Evolutionary conservation across 1,140 invertebrate genomes (phyloP).

Genomic region (Macrobrachium rosenbergii): DNA sequence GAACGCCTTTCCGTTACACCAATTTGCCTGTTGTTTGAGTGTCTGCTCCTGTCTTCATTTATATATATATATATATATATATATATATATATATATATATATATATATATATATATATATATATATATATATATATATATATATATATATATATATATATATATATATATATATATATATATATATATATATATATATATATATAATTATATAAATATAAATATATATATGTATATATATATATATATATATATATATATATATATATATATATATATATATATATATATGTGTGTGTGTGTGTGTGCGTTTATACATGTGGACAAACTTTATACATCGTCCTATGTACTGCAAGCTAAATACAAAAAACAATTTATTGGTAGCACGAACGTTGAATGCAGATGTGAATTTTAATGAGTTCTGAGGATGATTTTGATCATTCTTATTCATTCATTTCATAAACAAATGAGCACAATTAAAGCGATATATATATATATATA

Average conservation of each 20-base stretch:
- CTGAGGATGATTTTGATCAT: no score
- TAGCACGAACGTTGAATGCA: no score
- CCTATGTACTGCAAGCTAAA: no score
- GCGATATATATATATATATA: slow-evolving; percentile 10
- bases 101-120: slow-evolving; percentile 8
- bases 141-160: slow-evolving; percentile 27
- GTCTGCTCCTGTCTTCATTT: no score
- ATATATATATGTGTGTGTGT: neutral
- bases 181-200: slow-evolving; percentile 12
- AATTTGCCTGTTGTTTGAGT: no score
- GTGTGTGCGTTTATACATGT: neutral
- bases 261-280: neutral
- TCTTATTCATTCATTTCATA: no score
- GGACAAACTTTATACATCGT: no score
- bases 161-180: slow-evolving; percentile 27
- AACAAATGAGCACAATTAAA: no score
- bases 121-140: slow-evolving; percentile 9
- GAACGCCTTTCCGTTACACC: no score
- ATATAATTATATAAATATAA: slow-evolving; percentile 9
- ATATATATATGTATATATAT: slow-evolving; percentile 19
- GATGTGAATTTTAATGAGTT: no score
- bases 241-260: slow-evolving; percentile 5
- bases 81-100: neutral
- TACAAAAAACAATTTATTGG: no score
- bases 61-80: neutral